Conservation (phyloP, 2,888 invertebrate species). For the Globia sparganii region DNA sequence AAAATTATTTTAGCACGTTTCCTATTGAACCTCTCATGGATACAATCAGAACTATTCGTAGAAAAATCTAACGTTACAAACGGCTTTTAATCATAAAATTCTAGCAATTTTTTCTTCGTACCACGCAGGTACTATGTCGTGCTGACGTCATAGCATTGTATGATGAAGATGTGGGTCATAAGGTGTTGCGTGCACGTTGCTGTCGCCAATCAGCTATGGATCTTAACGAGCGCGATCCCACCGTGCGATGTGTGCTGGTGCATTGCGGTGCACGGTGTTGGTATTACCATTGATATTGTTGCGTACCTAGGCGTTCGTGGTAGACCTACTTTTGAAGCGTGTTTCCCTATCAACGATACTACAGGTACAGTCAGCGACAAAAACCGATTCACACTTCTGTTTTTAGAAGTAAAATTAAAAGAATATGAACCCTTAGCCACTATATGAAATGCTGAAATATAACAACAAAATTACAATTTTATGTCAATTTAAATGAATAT, state of each 20-base stretch:
- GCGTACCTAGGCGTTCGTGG: conserved; percentile 16
- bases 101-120: neutral
- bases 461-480: no score
- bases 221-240: conserved; percentile 61
- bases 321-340: conserved; percentile 3
- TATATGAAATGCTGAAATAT: neutral
- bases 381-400: neutral
- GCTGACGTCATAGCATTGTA: conserved; percentile 36
- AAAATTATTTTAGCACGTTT: neutral
- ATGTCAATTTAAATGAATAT: neutral
- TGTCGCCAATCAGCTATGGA: conserved; percentile 62
- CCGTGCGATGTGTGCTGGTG: conserved; percentile 48
- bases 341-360: neutral
- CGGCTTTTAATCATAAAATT: neutral
- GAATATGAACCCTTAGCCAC: neutral
- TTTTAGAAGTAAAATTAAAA: neutral
- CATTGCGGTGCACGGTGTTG: conserved; percentile 51
- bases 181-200: conserved; percentile 54
- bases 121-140: neutral
- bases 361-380: neutral
- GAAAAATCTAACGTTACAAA: neutral
- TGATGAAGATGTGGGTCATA: conserved; percentile 51
- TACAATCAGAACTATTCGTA: neutral
- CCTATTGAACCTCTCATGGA: neutral
- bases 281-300: conserved; percentile 27